Base-by-base conservation (phyloP, 2,888 invertebrate genomes). In the Gnatocerus cornutus region DNA sequence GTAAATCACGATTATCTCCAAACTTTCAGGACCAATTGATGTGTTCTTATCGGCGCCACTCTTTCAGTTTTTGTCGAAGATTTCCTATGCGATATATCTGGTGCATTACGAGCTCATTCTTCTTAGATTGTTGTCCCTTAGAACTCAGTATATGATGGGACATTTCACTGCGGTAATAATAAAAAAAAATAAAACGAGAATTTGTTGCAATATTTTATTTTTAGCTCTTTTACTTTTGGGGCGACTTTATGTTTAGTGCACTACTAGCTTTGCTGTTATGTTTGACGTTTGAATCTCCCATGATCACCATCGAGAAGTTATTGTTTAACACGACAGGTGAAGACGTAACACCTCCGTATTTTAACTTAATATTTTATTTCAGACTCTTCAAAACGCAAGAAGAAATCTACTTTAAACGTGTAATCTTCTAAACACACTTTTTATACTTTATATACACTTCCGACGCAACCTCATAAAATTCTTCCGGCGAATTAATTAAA, bases 31-130 rank as follows among this genome's bases (percentile, higher is more conserved):
- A 46, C 29, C 62, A n/a, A 39, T 71, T 21, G 62, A 71, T 37
- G 33, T 29, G 84, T 86, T 88, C 71, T 79, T 88, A 0, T 87
- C 87, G 0, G 78, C 86, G 0, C 74, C 78, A 1, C 71, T 87
- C 45, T 88, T 88, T 85, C 86, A 87, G 77, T 80, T 87, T n/a
- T 83, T 87, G 1, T 85, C 87, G 0, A 84, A 87, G 3, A 79
- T 89, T 2, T 87, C 87, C 0, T 88, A 86, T 69, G 86, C 86
- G 1, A 85, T 88, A 78, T 89, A 87, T 72, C 77, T 88, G 9
- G 76, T 86, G 0, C 88, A 89, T 76, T 76, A 85, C 10, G 83
- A 85, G 0, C 78, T 87, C 1, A 69, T 69, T 9, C 8, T 58
- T 6, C 3, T 43, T 0, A 48, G 69, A 12, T 27, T 43, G n/a